Conservation (phyloP, 2,888 invertebrate genomes). For the Aporophyla lueneburgensis region DNA sequence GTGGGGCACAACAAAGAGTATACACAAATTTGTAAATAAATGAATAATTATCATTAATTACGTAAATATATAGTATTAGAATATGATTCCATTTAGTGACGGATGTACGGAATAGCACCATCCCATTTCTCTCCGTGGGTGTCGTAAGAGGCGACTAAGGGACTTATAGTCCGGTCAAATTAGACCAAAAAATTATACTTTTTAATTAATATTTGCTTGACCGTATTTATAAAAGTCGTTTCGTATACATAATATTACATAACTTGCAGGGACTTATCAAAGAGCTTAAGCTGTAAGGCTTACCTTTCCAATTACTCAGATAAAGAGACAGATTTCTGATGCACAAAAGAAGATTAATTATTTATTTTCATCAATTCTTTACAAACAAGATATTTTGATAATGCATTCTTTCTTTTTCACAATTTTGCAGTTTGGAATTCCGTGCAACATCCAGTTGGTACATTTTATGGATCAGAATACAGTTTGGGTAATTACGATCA, state of each 20-base stretch:
- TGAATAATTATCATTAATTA: too few relatives aligned
- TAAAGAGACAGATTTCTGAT: neutral
- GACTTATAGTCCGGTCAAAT: too few relatives aligned
- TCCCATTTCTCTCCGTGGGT: too few relatives aligned
- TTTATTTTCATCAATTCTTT: neutral
- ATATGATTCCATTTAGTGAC: too few relatives aligned
- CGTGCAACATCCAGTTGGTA: constrained; percentile 57
- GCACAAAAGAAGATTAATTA: constrained; percentile 9
- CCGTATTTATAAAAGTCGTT: too few relatives aligned
- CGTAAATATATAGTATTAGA: too few relatives aligned
- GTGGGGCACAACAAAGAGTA: too few relatives aligned
- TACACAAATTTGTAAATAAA: too few relatives aligned
- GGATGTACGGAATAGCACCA: too few relatives aligned
- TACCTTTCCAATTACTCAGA: neutral
- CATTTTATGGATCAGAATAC: constrained; percentile 46
- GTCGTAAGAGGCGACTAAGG: too few relatives aligned
- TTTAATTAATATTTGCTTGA: too few relatives aligned
- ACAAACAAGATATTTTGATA: neutral
- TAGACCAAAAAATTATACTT: too few relatives aligned
- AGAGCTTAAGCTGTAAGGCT: neutral
- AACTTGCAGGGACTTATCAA: neutral
- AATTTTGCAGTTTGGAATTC: constrained; percentile 59
- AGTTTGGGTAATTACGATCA: constrained; percentile 58
- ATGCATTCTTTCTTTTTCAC: neutral
- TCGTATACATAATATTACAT: neutral